These are phyloP conservation scores for Accipiter cooperii DNA, from an alignment of 2,113 vertebrate genomes.

Conservation along the genomic window DNA sequence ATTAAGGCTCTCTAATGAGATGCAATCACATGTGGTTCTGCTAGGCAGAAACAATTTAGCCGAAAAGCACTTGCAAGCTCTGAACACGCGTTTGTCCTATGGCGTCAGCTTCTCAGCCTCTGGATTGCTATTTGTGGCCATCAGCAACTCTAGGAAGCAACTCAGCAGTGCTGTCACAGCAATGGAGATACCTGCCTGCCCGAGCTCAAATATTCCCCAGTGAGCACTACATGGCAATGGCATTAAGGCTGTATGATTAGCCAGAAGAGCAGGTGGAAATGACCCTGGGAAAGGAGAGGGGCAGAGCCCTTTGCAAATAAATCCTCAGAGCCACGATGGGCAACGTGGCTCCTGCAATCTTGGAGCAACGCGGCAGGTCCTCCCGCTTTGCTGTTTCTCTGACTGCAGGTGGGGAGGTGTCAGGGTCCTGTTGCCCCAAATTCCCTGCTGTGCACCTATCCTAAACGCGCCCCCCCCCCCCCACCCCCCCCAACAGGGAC, in stretches of 20 bases:
- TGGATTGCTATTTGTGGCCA: neutral
- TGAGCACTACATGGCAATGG: fast-evolving
- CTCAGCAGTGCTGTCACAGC: neutral
- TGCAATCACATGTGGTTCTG: neutral
- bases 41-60: neutral
- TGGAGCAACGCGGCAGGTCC: neutral
- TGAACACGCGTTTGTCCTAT: fast-evolving
- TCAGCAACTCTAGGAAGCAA: neutral
- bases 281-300: fast-evolving
- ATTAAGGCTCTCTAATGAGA: neutral
- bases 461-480: neutral
- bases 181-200: neutral
- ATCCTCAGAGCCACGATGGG: fast-evolving
- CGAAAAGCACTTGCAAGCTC: neutral
- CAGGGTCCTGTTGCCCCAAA: neutral
- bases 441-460: neutral
- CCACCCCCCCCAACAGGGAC: fast-evolving
- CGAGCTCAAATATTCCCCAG: neutral
- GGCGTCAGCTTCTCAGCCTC: neutral
- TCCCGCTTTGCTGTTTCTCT: fast-evolving
- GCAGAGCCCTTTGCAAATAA: neutral
- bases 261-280: neutral
- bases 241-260: neutral
- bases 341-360: neutral
- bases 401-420: neutral